Evolutionary conservation across 2,888 invertebrate species (phyloP).

Genomic region (Trichopoda pennipes): DNA sequence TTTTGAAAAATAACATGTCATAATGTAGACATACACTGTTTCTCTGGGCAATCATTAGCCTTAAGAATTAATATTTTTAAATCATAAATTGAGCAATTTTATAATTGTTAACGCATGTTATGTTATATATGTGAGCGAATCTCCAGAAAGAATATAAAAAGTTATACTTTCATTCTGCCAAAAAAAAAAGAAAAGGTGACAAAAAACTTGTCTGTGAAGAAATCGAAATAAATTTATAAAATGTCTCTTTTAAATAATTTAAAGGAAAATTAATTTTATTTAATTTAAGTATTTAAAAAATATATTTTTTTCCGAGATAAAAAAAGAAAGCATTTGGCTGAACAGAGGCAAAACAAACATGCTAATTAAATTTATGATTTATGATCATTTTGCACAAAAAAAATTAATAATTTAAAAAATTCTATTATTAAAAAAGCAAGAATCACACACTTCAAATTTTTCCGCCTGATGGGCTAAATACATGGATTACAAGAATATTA

Average conservation of each 20-base stretch:
- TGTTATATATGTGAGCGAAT: no score
- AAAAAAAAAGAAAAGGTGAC: no score
- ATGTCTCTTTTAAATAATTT: not conserved
- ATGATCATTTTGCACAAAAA: constrained; percentile 38
- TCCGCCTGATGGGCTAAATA: constrained; percentile 61
- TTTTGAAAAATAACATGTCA: constrained; percentile 13
- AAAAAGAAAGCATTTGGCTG: constrained; percentile 32
- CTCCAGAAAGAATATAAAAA: no score
- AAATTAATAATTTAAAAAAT: constrained; percentile 8
- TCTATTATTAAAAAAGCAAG: constrained; percentile 30
- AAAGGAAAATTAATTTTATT: constrained; percentile 1
- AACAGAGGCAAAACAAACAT: constrained; percentile 55
- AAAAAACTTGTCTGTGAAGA: no score
- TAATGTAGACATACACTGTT: constrained; percentile 31
- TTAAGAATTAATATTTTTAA: not conserved
- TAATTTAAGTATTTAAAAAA: constrained; percentile 27
- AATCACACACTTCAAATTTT: constrained; percentile 24
- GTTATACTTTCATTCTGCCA: no score
- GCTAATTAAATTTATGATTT: constrained; percentile 68
- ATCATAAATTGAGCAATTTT: not conserved
- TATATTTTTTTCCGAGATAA: constrained; percentile 6
- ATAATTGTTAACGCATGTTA: no score
- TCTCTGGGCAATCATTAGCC: not conserved
- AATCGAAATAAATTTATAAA: not conserved
- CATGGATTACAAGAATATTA: constrained; percentile 56